These are phyloP conservation scores for Pantherophis vulpinus DNA, from an alignment of 2,797 vertebrate species.

Conservation along the genomic window DNA sequence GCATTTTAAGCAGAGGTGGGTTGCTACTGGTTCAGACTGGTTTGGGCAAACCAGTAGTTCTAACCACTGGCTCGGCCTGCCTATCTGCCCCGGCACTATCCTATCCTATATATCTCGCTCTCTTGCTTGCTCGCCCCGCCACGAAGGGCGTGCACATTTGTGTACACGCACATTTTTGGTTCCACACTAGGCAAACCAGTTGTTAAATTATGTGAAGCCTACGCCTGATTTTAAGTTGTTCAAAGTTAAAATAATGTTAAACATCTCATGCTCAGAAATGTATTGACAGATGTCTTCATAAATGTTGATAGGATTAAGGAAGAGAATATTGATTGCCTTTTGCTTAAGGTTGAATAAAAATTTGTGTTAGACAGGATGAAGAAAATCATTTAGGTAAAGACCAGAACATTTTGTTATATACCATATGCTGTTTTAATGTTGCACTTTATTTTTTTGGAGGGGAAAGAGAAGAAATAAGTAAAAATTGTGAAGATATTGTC, in stretches of 20 bases:
- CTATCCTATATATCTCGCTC: too few relatives aligned
- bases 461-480: background rate
- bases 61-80: too few relatives aligned
- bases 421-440: background rate
- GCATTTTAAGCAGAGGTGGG: background rate
- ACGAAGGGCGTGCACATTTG: too few relatives aligned
- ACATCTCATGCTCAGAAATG: conserved; percentile 17
- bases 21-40: too few relatives aligned
- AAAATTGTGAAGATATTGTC: background rate
- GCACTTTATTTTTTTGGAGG: background rate
- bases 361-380: background rate
- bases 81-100: too few relatives aligned
- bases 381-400: background rate
- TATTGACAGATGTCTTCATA: background rate
- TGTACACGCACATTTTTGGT: too few relatives aligned
- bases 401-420: background rate
- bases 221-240: background rate
- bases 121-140: too few relatives aligned
- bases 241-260: background rate
- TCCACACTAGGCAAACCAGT: too few relatives aligned
- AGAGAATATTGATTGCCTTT: background rate
- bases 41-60: too few relatives aligned
- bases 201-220: too few relatives aligned
- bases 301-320: background rate
- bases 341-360: background rate